Conservation (phyloP, 2,113 vertebrate genomes). For the Asarcornis scutulata region DNA sequence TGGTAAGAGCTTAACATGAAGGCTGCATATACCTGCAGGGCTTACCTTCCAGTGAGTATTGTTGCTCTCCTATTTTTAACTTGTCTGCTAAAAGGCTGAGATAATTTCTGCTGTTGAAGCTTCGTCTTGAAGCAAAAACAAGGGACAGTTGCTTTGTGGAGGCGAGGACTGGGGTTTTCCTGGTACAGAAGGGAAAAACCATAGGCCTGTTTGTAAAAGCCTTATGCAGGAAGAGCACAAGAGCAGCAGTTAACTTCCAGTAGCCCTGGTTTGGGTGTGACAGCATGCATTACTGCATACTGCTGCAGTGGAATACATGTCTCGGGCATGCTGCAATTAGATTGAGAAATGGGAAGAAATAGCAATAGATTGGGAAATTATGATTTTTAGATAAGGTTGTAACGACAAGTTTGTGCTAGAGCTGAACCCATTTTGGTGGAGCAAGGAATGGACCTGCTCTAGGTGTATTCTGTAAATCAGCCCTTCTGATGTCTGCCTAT, state of each 20-base stretch:
- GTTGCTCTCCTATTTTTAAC: neutral
- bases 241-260: neutral
- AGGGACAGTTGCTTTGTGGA: neutral
- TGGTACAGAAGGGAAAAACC: rapidly evolving
- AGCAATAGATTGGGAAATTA: neutral
- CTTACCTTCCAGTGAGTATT: neutral
- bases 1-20: neutral
- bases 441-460: too few relatives aligned
- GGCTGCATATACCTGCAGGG: neutral
- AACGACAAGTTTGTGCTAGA: neutral
- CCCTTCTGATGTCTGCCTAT: rapidly evolving
- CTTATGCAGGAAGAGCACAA: neutral
- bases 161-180: neutral
- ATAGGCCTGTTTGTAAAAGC: neutral
- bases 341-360: neutral
- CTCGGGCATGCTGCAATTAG: neutral
- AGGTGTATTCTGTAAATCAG: neutral
- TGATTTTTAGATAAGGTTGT: neutral
- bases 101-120: neutral
- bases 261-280: neutral
- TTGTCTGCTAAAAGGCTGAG: neutral
- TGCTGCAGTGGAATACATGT: neutral
- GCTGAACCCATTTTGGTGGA: rapidly evolving
- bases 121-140: neutral
- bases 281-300: neutral